A percentile compares a stretch with the other conserved stretches of the same genome.
phyloP scores from a whole-genome alignment of 2,113 vertebrate species.

The Alexandromys fortis region DNA sequence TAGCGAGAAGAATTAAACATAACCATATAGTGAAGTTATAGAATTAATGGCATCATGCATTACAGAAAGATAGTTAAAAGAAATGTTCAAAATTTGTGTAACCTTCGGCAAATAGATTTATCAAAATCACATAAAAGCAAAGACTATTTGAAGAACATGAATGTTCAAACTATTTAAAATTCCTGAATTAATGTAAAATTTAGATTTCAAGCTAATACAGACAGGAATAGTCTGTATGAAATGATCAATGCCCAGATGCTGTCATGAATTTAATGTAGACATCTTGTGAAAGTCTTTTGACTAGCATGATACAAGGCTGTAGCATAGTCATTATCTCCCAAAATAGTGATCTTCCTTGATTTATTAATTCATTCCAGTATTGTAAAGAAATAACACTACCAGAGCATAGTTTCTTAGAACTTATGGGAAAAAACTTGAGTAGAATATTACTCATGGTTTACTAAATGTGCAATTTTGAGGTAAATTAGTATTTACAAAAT shows the following conservation, averaged over 20 bases:
- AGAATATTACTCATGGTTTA: not conserved
- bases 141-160: not conserved
- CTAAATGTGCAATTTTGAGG: not conserved
- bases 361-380: not conserved
- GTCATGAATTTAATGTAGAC: not conserved
- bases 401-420: not conserved
- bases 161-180: not conserved
- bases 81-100: not conserved
- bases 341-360: not conserved
- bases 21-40: not conserved
- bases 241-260: not conserved
- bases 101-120: fast-evolving
- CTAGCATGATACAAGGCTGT: not conserved
- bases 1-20: not conserved
- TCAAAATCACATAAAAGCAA: not conserved
- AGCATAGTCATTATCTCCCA: not conserved
- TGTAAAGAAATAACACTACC: not conserved
- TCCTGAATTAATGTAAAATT: not conserved
- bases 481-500: not conserved
- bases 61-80: not conserved
- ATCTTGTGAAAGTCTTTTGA: not conserved
- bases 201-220: not conserved
- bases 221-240: not conserved
- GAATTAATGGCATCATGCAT: not conserved
- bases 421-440: not conserved